These are phyloP conservation scores for Scaptomyza montana DNA, from an alignment of 1,140 invertebrate genomes.

Conservation along the genomic window DNA sequence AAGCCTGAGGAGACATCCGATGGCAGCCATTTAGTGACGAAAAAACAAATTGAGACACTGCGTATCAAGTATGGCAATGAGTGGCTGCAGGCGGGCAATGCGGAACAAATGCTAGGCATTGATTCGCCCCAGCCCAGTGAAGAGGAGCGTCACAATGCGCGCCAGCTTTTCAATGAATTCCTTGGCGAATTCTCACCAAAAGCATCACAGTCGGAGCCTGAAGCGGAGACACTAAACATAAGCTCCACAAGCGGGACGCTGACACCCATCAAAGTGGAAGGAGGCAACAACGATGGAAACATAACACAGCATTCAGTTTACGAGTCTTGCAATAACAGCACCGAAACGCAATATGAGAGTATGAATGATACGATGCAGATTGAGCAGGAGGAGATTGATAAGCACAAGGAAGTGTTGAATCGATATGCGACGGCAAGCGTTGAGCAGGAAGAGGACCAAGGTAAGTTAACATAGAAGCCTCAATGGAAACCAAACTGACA, in stretches of 20 bases:
- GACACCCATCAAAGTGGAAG: constrained; percentile 48
- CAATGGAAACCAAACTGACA: not conserved
- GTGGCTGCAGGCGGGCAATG: constrained; percentile 86
- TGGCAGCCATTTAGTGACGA: constrained; percentile 85
- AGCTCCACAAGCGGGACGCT: constrained; percentile 57
- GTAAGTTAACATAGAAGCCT: not conserved
- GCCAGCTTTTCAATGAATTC: constrained; percentile 67
- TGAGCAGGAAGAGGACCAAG: constrained; percentile 49
- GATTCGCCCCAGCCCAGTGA: constrained; percentile 36
- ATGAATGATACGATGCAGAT: constrained; percentile 15
- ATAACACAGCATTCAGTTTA: constrained; percentile 50
- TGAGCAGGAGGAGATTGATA: constrained; percentile 36
- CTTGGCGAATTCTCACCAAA: constrained; percentile 52
- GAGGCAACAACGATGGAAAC: not conserved
- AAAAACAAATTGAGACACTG: constrained; percentile 86
- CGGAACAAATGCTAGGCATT: constrained; percentile 85
- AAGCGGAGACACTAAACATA: constrained; percentile 7
- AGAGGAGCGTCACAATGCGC: constrained; percentile 43
- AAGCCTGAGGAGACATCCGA: constrained; percentile 22
- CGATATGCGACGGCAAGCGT: constrained; percentile 37
- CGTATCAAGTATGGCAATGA: constrained; percentile 86
- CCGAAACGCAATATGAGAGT: constrained; percentile 53
- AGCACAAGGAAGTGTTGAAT: constrained; percentile 55
- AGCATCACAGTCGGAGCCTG: not conserved
- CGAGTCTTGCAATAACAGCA: constrained; percentile 53